Evolutionary conservation across 2,888 invertebrate species (phyloP).

Genomic region (Neoitamus cyanurus): DNA sequence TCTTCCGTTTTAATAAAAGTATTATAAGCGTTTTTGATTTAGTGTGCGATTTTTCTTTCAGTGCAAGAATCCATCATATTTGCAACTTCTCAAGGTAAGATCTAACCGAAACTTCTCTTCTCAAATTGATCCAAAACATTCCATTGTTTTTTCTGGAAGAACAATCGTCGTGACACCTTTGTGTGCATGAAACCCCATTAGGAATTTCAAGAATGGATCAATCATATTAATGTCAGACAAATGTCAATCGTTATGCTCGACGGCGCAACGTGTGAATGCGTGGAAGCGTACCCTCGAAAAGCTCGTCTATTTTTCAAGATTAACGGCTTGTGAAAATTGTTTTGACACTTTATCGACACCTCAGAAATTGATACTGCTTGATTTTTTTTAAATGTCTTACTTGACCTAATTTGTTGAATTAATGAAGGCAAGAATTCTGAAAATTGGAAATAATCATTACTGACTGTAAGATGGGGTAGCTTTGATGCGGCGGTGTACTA

Average conservation of each 20-base stretch:
- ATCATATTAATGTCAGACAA: slow-evolving; percentile 29
- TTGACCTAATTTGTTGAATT: background rate
- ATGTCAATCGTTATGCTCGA: background rate
- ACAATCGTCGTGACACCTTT: background rate
- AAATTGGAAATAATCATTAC: background rate
- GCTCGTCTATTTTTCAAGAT: background rate
- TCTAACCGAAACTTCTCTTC: background rate
- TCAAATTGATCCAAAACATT: background rate
- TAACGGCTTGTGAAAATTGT: background rate
- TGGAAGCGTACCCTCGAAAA: background rate
- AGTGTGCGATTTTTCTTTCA: too few species aligned
- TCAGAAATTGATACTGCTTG: background rate
- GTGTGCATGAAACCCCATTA: background rate
- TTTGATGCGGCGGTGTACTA: too few species aligned
- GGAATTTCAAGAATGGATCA: background rate
- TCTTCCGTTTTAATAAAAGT: too few species aligned
- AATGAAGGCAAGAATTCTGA: background rate
- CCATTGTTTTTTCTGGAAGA: background rate
- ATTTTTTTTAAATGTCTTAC: background rate
- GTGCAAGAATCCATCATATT: background rate
- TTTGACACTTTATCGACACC: background rate
- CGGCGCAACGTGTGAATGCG: background rate
- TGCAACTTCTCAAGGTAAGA: background rate
- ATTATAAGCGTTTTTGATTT: too few species aligned
- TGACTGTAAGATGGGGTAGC: too few species aligned